Percentiles rank a stretch among this genome's conserved stretches.
Evolutionary conservation across 92 coral and sea anemone species (phyloP).

Genomic region (Parazoanthus swiftii): DNA sequence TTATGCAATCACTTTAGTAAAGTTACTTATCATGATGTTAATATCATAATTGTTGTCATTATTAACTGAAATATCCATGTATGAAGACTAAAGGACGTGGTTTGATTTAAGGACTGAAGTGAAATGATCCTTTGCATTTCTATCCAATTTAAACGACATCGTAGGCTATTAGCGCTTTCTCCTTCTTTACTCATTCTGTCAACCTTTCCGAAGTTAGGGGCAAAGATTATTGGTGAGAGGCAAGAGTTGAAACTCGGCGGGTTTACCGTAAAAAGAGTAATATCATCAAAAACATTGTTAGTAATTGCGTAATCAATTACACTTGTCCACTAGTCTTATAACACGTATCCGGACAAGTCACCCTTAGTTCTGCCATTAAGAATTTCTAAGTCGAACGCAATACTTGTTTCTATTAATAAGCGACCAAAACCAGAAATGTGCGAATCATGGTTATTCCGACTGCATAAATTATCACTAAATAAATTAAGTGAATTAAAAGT

Average conservation of each 20-base stretch:
- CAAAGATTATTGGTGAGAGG: neutral
- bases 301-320: slow-evolving; percentile 48
- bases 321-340: slow-evolving; percentile 50
- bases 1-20: neutral
- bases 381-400: slow-evolving; percentile 1
- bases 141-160: slow-evolving; percentile 11
- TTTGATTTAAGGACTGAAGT: slow-evolving; percentile 15
- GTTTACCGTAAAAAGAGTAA: neutral
- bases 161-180: slow-evolving; percentile 8
- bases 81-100: neutral
- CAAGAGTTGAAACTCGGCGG: neutral
- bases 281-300: neutral
- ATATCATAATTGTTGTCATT: slow-evolving; percentile 4
- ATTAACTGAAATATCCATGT: neutral
- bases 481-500: neutral
- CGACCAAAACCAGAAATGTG: neutral
- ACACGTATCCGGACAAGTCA: slow-evolving; percentile 50
- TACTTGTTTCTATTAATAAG: slow-evolving; percentile 7
- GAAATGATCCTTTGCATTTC: slow-evolving; percentile 16
- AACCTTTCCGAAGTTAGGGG: neutral
- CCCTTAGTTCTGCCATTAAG: slow-evolving; percentile 52
- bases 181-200: neutral
- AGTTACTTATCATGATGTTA: slow-evolving; percentile 1
- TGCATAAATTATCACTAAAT: neutral
- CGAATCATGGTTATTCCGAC: slow-evolving; percentile 4